Percentiles rank a stretch among this genome's conserved stretches.
Evolutionary conservation across 2,888 invertebrate species (phyloP).

Genomic region (Zootermopsis nevadensis): DNA sequence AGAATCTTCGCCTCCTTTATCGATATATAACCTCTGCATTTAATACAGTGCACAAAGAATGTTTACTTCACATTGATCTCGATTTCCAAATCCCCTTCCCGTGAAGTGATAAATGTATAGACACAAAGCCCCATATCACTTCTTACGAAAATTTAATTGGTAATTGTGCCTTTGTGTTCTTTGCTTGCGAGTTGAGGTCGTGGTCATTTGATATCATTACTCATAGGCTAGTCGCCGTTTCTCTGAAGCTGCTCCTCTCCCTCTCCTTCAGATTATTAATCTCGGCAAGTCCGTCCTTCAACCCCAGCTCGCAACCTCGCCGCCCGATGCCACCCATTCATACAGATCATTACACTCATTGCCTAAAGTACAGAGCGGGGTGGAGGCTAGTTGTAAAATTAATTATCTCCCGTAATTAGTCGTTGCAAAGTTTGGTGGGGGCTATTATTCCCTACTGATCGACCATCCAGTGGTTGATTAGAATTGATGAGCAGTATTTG

Average conservation of each 20-base stretch:
- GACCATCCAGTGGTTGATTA: slow-evolving; percentile 48
- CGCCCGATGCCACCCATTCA: slow-evolving; percentile 48
- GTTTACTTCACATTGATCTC: too few relatives aligned
- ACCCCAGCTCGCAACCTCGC: neutral
- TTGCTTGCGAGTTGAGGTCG: neutral
- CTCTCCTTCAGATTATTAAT: slow-evolving; percentile 42
- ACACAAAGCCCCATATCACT: too few relatives aligned
- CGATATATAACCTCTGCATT: too few relatives aligned
- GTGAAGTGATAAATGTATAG: too few relatives aligned
- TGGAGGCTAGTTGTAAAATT: slow-evolving; percentile 53
- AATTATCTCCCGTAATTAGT: slow-evolving; percentile 53
- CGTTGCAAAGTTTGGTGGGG: slow-evolving; percentile 48
- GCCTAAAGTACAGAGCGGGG: slow-evolving; percentile 41
- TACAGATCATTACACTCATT: slow-evolving; percentile 52
- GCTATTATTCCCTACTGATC: slow-evolving; percentile 49
- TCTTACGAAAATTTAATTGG: too few relatives aligned
- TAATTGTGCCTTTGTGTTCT: neutral
- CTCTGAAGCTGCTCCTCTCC: neutral
- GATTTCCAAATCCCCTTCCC: too few relatives aligned
- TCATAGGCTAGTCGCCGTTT: slow-evolving; percentile 1
- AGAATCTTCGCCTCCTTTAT: too few relatives aligned
- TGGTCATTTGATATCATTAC: slow-evolving; percentile 18
- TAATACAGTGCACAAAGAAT: too few relatives aligned
- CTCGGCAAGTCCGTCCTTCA: slow-evolving; percentile 38
- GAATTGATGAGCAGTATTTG: slow-evolving; percentile 51